These are phyloP conservation scores for Megastigmus dorsalis DNA, from an alignment of 2,888 invertebrate species.

Conservation along the genomic window DNA sequence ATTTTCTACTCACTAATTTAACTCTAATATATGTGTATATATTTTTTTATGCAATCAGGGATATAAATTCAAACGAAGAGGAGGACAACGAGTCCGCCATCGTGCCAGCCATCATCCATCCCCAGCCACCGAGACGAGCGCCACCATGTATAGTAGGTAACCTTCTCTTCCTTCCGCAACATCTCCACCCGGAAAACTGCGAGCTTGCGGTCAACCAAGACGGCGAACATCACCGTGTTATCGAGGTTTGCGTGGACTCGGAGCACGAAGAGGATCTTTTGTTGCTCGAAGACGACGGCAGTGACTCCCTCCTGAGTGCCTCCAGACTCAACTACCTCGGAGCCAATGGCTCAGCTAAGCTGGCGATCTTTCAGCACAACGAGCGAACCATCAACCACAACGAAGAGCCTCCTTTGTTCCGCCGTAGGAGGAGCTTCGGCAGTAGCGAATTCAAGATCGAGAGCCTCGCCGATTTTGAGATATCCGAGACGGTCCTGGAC, in stretches of 20 bases:
- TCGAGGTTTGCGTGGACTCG: slow-evolving; percentile 36
- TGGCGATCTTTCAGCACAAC: slow-evolving; percentile 55
- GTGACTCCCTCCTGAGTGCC: slow-evolving; percentile 82
- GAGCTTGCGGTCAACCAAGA: slow-evolving; percentile 74
- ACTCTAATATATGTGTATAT: too few relatives aligned
- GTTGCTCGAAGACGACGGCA: slow-evolving; percentile 74
- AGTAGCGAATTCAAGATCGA: slow-evolving; percentile 31
- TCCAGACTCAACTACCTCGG: slow-evolving; percentile 73
- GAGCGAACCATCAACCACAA: slow-evolving; percentile 2
- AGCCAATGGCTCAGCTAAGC: background rate
- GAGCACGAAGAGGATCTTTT: slow-evolving; percentile 44
- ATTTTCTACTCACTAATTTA: too few relatives aligned
- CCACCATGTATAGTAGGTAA: slow-evolving; percentile 70
- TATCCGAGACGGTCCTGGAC: slow-evolving; percentile 50
- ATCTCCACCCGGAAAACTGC: slow-evolving; percentile 59
- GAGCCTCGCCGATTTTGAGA: slow-evolving; percentile 56
- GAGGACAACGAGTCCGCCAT: slow-evolving; percentile 81
- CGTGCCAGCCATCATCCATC: slow-evolving; percentile 85
- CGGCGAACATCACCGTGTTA: slow-evolving; percentile 76
- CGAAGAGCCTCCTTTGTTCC: slow-evolving; percentile 12
- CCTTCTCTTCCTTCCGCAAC: slow-evolving; percentile 14
- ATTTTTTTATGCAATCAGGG: too few relatives aligned
- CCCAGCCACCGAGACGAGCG: slow-evolving; percentile 86
- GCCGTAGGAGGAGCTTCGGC: slow-evolving; percentile 19
- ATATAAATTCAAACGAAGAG: slow-evolving; percentile 24